A percentile compares a stretch with the other conserved stretches of the same genome.
These are phyloP conservation scores for Tapirus indicus DNA, from an alignment of 2,797 vertebrate genomes.

Conservation along the genomic window DNA sequence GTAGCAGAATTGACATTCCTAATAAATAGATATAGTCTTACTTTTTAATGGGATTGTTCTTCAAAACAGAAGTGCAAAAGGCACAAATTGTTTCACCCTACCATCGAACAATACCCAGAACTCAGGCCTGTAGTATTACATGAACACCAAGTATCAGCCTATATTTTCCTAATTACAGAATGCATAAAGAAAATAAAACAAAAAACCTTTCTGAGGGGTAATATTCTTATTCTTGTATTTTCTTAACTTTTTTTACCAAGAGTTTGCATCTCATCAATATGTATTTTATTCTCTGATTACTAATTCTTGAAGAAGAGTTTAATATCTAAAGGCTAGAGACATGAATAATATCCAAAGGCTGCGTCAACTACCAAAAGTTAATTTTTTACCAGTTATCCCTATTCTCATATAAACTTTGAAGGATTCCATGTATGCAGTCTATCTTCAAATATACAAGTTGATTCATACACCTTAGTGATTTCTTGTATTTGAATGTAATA, in stretches of 20 bases:
- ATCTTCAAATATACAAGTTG: neutral
- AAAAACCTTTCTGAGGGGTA: neutral
- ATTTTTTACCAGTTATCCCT: neutral
- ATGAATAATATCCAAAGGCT: neutral
- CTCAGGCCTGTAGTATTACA: neutral
- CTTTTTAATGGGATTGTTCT: neutral
- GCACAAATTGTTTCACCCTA: neutral
- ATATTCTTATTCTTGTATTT: neutral
- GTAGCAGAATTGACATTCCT: neutral
- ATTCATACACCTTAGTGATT: neutral
- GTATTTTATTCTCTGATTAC: constrained; percentile 13
- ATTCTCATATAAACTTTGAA: neutral
- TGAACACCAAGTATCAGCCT: neutral
- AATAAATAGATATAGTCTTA: neutral
- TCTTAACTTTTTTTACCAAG: neutral
- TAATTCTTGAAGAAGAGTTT: constrained; percentile 34
- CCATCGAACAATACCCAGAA: neutral
- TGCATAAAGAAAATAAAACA: neutral
- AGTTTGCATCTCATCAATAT: neutral
- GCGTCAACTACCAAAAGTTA: neutral
- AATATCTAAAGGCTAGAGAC: neutral
- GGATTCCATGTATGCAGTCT: neutral
- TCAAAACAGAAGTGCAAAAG: neutral
- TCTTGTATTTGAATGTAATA: constrained; percentile 3
- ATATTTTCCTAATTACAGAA: neutral